Percentiles rank a stretch among this genome's conserved stretches.
Conservation (phyloP, 2,113 vertebrate genomes). For the Psittacara wagleri region DNA sequence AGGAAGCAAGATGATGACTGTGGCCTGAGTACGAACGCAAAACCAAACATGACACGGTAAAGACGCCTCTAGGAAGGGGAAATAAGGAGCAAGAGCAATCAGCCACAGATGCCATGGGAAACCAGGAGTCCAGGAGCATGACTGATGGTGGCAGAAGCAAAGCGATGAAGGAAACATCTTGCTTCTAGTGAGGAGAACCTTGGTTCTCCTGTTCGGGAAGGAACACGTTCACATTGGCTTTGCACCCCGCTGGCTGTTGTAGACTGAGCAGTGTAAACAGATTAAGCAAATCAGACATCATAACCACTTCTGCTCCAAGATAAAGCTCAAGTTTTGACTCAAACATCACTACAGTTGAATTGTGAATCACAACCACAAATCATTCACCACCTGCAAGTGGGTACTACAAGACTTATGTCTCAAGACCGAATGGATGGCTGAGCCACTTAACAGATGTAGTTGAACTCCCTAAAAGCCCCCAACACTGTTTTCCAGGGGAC, state of each 20-base stretch:
- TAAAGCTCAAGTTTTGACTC: not conserved
- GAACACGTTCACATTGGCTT: not conserved
- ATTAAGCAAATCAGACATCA: not conserved
- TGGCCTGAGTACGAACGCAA: not conserved
- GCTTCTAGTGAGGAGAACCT: not conserved
- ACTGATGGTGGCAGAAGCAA: not conserved
- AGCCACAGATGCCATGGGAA: not conserved
- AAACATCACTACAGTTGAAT: not conserved
- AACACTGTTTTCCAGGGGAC: not conserved
- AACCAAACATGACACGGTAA: not conserved
- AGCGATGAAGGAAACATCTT: not conserved
- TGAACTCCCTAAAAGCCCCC: not conserved
- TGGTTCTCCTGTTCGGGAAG: not conserved
- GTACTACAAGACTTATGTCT: not conserved
- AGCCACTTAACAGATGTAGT: rapidly evolving
- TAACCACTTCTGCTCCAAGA: not conserved
- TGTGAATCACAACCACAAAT: not conserved
- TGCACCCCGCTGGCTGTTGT: rapidly evolving
- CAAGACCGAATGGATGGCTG: not conserved
- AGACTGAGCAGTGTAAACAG: not conserved
- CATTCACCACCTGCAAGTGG: not conserved
- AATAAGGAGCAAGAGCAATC: not conserved
- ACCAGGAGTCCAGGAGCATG: not conserved
- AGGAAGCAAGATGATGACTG: not conserved
- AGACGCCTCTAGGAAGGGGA: not conserved